These are phyloP conservation scores for Agapornis canus DNA, from an alignment of 2,797 vertebrate genomes.

Conservation along the genomic window DNA sequence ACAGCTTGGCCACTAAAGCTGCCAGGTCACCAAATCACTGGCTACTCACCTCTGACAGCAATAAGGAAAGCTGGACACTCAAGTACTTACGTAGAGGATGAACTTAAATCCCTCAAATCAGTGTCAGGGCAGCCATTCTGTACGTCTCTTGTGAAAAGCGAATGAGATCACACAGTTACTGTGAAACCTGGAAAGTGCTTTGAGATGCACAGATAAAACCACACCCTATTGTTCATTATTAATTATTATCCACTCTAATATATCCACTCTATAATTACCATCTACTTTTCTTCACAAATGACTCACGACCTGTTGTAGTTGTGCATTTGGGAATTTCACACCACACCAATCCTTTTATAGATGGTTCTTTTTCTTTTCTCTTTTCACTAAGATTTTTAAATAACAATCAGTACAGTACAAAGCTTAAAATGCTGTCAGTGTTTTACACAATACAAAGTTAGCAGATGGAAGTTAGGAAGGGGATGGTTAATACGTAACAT, in stretches of 20 bases:
- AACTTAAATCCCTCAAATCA: background rate
- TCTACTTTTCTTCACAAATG: background rate
- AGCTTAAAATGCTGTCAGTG: conserved; percentile 48
- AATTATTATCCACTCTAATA: background rate
- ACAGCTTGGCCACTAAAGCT: background rate
- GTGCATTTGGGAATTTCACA: conserved; percentile 22
- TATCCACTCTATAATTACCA: background rate
- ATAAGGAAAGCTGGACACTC: background rate
- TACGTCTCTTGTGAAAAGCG: background rate
- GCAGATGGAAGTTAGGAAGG: conserved; percentile 2
- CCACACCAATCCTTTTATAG: background rate
- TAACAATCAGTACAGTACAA: conserved; percentile 56
- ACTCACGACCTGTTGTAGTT: background rate
- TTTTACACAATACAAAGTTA: conserved; percentile 41
- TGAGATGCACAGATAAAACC: background rate
- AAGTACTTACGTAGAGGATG: background rate
- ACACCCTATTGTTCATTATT: background rate
- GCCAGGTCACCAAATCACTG: background rate
- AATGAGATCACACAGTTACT: background rate
- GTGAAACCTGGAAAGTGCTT: background rate
- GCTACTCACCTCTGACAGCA: background rate
- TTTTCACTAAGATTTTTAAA: conserved; percentile 19
- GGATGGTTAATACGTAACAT: background rate
- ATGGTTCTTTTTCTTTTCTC: background rate
- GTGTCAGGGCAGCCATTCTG: background rate